phyloP scores from a whole-genome alignment of 2,113 vertebrate species.

The Callopanchax toddi region DNA sequence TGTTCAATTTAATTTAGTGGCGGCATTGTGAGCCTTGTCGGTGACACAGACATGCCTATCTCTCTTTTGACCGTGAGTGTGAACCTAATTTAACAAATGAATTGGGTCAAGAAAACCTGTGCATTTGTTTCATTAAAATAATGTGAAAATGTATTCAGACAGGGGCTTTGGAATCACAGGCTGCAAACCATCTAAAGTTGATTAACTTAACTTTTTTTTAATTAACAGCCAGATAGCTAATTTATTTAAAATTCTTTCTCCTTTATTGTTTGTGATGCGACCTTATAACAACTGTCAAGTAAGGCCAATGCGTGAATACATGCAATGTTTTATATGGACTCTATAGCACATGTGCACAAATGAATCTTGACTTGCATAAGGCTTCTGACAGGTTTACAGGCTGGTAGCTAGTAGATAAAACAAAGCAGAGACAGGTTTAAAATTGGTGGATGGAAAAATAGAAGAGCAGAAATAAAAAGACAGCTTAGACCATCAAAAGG shows the following conservation, averaged over 20 bases:
- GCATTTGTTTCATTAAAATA: slow-evolving; percentile 32
- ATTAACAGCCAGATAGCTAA: background rate
- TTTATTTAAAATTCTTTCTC: slow-evolving; percentile 3
- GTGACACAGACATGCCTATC: slow-evolving; percentile 26
- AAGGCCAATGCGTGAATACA: slow-evolving; percentile 5
- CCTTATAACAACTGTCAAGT: slow-evolving; percentile 16
- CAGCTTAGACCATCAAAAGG: slow-evolving; percentile 14
- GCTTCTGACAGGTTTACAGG: slow-evolving; percentile 3
- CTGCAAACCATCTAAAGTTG: background rate
- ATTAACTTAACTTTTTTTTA: background rate
- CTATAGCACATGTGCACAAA: background rate
- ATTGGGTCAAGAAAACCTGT: background rate
- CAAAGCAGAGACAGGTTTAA: background rate
- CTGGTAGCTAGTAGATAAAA: background rate
- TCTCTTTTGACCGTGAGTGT: slow-evolving; percentile 8
- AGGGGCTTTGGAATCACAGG: background rate
- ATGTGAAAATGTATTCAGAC: background rate
- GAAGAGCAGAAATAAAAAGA: background rate
- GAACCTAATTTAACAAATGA: slow-evolving; percentile 46
- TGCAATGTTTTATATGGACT: background rate
- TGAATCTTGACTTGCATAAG: background rate
- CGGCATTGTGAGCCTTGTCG: slow-evolving; percentile 10
- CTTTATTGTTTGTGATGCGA: background rate
- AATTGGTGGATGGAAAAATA: background rate
- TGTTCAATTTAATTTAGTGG: slow-evolving; percentile 46